A percentile compares a stretch with the other conserved stretches of the same genome.
phyloP scores from a whole-genome alignment of 37 sponge, comb jelly and placozoan genomes.

The Mnemiopsis leidyi region DNA sequence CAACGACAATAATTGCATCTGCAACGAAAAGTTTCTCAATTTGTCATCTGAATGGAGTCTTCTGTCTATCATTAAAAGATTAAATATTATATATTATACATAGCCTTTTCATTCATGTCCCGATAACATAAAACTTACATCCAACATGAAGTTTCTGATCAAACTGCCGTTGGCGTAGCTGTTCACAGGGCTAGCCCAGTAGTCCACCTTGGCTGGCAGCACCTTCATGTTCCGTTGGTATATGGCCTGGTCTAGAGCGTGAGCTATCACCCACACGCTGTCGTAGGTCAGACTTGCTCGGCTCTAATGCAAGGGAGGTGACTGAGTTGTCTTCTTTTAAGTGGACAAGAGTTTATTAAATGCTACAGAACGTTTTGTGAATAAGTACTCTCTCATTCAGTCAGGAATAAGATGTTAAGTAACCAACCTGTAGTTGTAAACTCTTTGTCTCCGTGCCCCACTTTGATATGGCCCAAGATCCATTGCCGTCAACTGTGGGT shows the following conservation, averaged over 20 bases:
- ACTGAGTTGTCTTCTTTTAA: too few relatives aligned
- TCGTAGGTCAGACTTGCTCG: constrained; percentile 60
- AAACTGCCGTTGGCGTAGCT: neutral
- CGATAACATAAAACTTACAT: neutral
- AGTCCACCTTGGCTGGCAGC: constrained; percentile 8
- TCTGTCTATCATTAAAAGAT: too few relatives aligned
- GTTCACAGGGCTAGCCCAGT: constrained; percentile 19
- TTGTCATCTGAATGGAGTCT: too few relatives aligned
- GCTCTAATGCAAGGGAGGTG: constrained; percentile 8
- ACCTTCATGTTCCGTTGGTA: neutral
- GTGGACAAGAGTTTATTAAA: too few relatives aligned
- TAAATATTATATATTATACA: too few relatives aligned
- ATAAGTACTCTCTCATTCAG: too few relatives aligned
- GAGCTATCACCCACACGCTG: constrained; percentile 53
- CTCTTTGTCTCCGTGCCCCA: neutral
- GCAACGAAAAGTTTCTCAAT: too few relatives aligned
- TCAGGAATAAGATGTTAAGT: too few relatives aligned
- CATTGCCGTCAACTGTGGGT: neutral
- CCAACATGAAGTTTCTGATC: neutral
- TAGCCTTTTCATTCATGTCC: too few relatives aligned
- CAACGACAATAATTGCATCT: too few relatives aligned
- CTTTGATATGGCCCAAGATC: constrained; percentile 15
- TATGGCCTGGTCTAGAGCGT: neutral
- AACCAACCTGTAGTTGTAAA: constrained; percentile 3
- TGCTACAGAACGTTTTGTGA: too few relatives aligned